Percentiles rank a stretch among this genome's conserved stretches.
Conservation (phyloP, 2,113 vertebrate species). For the Monarcha castaneiventris region DNA sequence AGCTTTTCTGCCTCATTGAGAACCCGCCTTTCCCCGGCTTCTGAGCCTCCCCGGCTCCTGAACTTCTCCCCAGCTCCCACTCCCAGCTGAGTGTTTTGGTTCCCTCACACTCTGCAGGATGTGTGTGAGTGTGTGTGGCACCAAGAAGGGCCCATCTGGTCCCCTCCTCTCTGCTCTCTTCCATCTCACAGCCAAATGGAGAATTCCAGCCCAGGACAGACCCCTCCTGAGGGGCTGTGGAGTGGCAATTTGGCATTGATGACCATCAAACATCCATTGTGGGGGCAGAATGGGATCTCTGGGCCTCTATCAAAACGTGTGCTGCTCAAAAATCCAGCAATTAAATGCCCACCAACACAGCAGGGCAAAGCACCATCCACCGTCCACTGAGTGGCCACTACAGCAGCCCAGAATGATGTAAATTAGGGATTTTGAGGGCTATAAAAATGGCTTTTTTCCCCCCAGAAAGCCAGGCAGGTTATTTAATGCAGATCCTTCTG, state of each 20-base stretch:
- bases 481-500: not conserved
- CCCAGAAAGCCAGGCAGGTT: not conserved
- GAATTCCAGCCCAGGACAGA: not conserved
- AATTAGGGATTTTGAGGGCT: not conserved
- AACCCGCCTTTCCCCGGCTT: not conserved
- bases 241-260: not conserved
- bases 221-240: not conserved
- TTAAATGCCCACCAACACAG: not conserved
- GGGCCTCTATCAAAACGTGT: not conserved
- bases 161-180: not conserved
- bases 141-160: not conserved
- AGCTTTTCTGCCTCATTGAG: not conserved
- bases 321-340: not conserved
- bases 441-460: accelerated
- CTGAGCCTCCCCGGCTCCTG: not conserved
- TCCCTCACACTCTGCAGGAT: not conserved
- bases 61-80: not conserved
- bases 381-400: not conserved
- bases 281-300: not conserved
- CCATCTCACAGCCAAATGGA: accelerated
- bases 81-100: not conserved
- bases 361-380: not conserved
- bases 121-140: not conserved
- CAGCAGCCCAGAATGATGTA: not conserved
- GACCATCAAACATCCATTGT: not conserved